Conservation (phyloP, 2,113 vertebrate species). For the Austrofundulus limnaeus region DNA sequence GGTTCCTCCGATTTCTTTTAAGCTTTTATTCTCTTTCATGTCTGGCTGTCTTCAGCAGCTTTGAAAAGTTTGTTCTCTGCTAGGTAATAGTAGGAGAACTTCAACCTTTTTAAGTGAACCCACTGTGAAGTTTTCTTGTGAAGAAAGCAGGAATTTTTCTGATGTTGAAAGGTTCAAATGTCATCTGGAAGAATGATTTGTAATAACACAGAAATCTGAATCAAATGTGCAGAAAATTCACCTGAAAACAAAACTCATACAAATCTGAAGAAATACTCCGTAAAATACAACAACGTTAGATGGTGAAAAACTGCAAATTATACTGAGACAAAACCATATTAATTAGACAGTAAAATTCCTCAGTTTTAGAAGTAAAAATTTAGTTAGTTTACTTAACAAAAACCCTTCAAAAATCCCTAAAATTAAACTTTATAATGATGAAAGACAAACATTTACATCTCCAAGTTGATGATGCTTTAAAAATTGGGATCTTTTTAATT, state of each 20-base stretch:
- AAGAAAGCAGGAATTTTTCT: neutral
- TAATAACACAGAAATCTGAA: neutral
- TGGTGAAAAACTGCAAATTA: neutral
- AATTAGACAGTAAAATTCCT: too few relatives aligned
- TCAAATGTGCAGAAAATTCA: neutral
- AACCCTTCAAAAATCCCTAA: too few relatives aligned
- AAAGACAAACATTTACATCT: neutral
- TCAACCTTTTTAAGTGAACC: neutral
- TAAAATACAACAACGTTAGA: too few relatives aligned
- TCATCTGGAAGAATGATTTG: too few relatives aligned
- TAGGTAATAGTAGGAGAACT: neutral
- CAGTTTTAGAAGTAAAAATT: too few relatives aligned
- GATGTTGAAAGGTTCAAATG: neutral
- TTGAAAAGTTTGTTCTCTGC: neutral
- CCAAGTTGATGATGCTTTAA: neutral
- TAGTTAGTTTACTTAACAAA: too few relatives aligned
- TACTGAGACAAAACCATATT: neutral
- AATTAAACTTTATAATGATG: neutral
- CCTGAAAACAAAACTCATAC: neutral
- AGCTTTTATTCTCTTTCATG: constrained; percentile 46
- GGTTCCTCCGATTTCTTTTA: constrained; percentile 26
- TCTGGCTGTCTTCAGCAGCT: neutral
- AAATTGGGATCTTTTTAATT: neutral
- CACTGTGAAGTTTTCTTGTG: neutral
- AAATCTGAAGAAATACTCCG: neutral